These are phyloP conservation scores for Thelaira solivaga DNA, from an alignment of 2,888 invertebrate species.

Conservation along the genomic window DNA sequence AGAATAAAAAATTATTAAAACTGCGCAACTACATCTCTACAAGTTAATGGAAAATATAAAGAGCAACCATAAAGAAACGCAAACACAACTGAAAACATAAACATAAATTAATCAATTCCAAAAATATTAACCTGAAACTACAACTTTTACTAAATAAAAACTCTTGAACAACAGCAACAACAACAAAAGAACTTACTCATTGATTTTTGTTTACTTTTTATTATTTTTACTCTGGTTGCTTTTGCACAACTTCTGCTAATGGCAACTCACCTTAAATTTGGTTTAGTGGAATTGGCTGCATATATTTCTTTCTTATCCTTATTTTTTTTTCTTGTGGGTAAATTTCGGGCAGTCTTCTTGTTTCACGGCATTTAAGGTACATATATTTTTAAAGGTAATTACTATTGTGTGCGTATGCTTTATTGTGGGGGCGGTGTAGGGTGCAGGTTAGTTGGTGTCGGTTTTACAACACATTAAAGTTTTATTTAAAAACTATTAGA, in stretches of 20 bases:
- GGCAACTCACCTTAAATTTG: slow-evolving; percentile 46
- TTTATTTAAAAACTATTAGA: slow-evolving; percentile 37
- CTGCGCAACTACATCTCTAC: too few species aligned
- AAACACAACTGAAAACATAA: too few species aligned
- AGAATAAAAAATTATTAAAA: too few species aligned
- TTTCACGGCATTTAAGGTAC: slow-evolving; percentile 16
- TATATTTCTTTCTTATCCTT: not conserved
- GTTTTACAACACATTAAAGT: slow-evolving; percentile 44
- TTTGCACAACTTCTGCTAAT: not conserved
- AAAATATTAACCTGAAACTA: too few species aligned
- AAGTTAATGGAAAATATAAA: too few species aligned
- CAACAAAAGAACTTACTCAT: slow-evolving; percentile 18
- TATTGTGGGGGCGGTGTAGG: slow-evolving; percentile 14
- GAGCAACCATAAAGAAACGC: too few species aligned
- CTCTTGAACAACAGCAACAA: not conserved
- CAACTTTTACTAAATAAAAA: too few species aligned
- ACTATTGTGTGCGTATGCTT: slow-evolving; percentile 6
- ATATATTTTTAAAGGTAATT: not conserved
- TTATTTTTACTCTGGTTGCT: not conserved
- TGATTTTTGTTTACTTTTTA: not conserved
- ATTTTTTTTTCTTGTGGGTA: not conserved
- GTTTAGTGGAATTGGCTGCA: slow-evolving; percentile 13
- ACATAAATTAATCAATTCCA: too few species aligned
- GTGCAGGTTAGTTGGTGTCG: too few species aligned
- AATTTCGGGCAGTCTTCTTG: slow-evolving; percentile 19